Base-by-base conservation (phyloP, 23 tunicate genomes). In the Phallusia fumigata region DNA sequence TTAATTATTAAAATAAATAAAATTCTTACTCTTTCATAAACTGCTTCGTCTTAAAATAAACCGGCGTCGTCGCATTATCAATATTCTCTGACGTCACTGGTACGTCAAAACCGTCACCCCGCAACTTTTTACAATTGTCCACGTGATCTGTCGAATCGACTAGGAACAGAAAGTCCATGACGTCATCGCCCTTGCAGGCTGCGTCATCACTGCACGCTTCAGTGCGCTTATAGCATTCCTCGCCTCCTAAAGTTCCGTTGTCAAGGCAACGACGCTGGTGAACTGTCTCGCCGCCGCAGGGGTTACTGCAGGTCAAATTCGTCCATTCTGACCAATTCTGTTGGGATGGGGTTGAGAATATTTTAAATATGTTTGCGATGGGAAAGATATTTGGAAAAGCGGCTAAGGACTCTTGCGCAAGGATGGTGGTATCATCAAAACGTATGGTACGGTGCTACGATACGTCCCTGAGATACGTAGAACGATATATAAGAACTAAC, bases 91-190 rank as follows among this genome's bases (percentile, higher is more conserved):
- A 30, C 36, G 85, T 40, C 0, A 92, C 64, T 11, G 97, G 97
- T 52, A 30, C 31, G 18, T 58, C 26, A 8, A 80, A 79, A 5
- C 82, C 80, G 22, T 83, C 36, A 12, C 51, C 34, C 33, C 50
- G 30, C 28, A 92, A 76, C 31, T 31, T 26, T 21, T 76, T 75
- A 73, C 97, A 92, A 35, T 87, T 74, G 49, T 92, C 97, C 30
- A 92, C 97, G 58, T 83, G 52, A 64, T 87, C 80, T 0, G 97
- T 78, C 22, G 97, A 92, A 52, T 92, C 97, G 36, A 92, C 84
- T 50, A 92, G 85, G 74, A 92, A 92, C 77, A 87, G 73, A 30
- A 92, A 50, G 65, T 92, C 91, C 82, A 80, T 28, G 64, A 78
- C 85, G 32, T 76, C 34, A 69, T 90, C 95, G 53, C 65, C 31